phyloP scores from a whole-genome alignment of 1,140 invertebrate genomes.

The Drosophila pseudoobscura region DNA sequence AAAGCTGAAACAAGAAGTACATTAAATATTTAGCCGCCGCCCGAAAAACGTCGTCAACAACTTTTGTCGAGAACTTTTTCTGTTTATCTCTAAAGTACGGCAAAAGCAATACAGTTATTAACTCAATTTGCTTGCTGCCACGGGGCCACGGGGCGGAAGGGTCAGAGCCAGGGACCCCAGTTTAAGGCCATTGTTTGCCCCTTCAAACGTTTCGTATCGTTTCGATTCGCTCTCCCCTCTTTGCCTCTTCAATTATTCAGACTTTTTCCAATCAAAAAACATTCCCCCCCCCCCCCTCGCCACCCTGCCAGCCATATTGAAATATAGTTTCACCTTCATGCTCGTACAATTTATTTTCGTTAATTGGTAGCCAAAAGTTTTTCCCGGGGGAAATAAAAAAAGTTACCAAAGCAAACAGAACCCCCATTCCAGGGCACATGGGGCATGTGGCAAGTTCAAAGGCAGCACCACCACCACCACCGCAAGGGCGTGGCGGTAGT shows the following conservation, averaged over 20 bases:
- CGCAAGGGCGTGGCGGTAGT: constrained; percentile 20
- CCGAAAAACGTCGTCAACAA: constrained; percentile 47
- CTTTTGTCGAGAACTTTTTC: constrained; percentile 44
- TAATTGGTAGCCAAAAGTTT: constrained; percentile 63
- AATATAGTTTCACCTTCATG: constrained; percentile 55
- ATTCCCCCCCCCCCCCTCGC: constrained; percentile 3
- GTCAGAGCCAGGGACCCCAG: neutral
- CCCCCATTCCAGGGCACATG: constrained; percentile 12
- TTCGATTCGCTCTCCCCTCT: constrained; percentile 19
- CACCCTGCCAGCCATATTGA: constrained; percentile 38
- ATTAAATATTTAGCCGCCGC: constrained; percentile 63
- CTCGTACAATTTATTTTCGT: constrained; percentile 53
- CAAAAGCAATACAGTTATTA: constrained; percentile 43
- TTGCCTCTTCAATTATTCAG: constrained; percentile 49
- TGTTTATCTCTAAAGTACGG: constrained; percentile 14
- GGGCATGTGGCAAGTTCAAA: constrained; percentile 46
- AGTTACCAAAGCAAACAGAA: constrained; percentile 43
- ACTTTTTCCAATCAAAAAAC: constrained; percentile 44
- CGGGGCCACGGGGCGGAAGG: too few species aligned
- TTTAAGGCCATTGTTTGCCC: constrained; percentile 19
- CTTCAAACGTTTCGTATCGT: constrained; percentile 19
- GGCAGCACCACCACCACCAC: constrained; percentile 12
- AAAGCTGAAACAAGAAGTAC: constrained; percentile 18
- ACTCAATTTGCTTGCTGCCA: constrained; percentile 30
- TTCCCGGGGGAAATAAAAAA: constrained; percentile 12